These are phyloP conservation scores for Scomber colias DNA, from an alignment of 2,113 vertebrate species.

Conservation along the genomic window DNA sequence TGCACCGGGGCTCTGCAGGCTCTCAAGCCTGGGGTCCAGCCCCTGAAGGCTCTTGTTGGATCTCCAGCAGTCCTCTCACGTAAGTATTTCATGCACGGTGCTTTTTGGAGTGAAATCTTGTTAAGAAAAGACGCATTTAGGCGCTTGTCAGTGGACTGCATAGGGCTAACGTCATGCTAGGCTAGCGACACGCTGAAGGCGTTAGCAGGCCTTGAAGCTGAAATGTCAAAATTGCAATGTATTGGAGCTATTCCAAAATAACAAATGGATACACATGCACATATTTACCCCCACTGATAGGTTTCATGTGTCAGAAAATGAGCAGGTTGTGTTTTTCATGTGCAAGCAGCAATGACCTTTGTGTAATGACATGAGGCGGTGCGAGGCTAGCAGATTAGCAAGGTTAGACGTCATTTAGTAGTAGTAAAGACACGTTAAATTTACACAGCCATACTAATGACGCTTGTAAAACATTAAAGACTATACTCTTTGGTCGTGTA, in stretches of 20 bases:
- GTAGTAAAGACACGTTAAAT: fast-evolving
- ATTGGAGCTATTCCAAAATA: fast-evolving
- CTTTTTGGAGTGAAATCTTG: background rate
- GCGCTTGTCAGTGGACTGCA: constrained; percentile 20
- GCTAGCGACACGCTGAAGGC: constrained; percentile 61
- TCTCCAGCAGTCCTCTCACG: constrained; percentile 84
- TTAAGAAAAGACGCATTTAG: background rate
- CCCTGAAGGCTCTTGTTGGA: constrained; percentile 81
- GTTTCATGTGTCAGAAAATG: fast-evolving
- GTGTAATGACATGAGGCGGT: constrained; percentile 76
- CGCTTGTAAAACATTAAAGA: fast-evolving
- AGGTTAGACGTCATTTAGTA: background rate
- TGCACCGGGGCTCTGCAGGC: constrained; percentile 88
- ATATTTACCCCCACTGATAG: fast-evolving
- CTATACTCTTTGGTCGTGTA: too few relatives aligned
- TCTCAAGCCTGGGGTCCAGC: constrained; percentile 84
- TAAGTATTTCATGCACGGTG: constrained; percentile 60
- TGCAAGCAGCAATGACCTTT: constrained; percentile 82
- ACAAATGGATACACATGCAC: fast-evolving
- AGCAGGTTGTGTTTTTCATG: background rate
- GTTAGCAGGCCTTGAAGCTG: constrained; percentile 52
- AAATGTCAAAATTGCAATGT: background rate
- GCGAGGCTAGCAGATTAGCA: background rate
- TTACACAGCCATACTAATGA: fast-evolving
- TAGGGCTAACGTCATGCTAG: constrained; percentile 44